Base-by-base conservation (phyloP, 2,888 invertebrate species). In the Morpho achilles region DNA sequence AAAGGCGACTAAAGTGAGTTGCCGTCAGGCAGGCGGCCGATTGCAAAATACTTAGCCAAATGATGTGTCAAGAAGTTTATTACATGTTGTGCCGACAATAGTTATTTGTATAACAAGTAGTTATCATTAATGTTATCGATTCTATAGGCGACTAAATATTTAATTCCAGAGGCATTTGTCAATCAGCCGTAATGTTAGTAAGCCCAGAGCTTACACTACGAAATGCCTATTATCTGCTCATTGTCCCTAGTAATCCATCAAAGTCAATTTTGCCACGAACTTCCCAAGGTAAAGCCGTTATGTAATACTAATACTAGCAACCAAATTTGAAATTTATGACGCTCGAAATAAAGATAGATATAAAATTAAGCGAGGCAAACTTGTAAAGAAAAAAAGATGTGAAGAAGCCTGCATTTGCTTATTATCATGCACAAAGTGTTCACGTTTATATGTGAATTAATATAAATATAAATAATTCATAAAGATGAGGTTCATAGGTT, bases 231-330 rank as follows among this genome's bases (percentile, higher is more conserved):
- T 67, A 68, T 64, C 64, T 63, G 62, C 67, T 79, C 50, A 69
- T 65, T 64, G 66, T 67, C 55, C 62, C 60, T 51, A 63, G 60
- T 65, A 65, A 70, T 69, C 63, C 63, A 70, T 69, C 83, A 84
- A 83, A 82, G 82, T 83, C 83, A 74, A 67, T 61, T 61, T 67
- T 73, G 71, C 71, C 78, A 78, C 76, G 75, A 78, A 74, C 69
- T 62, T 74, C 71, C 69, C 82, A 84, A 83, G 82, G 82, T 74
- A 67, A 77, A 67, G 65, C 63, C 62, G 61, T 65, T 69, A 56
- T 62, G 56, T 56, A 63, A 69, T 10, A 50, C 55, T 22, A 51
- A 23, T 60, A 47, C 39, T 58, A 48, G 45, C 53, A 59, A 42
- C 47, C 50, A 10, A 61, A 41, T 65, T 58, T 64, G 48, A 59